These are phyloP conservation scores for Plemyria rubiginata DNA, from an alignment of 2,888 invertebrate genomes.

Conservation along the genomic window DNA sequence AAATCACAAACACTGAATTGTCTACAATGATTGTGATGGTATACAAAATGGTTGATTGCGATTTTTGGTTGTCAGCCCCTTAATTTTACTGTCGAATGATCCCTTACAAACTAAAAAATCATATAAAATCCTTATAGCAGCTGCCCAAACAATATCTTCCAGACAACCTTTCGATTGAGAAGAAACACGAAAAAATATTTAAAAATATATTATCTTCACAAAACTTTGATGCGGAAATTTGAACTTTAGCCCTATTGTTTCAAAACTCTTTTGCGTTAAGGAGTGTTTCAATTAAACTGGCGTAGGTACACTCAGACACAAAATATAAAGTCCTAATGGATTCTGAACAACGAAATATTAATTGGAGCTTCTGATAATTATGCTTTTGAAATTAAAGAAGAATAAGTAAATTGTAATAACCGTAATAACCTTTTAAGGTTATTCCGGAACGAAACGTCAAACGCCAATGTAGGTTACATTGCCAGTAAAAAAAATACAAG, in stretches of 20 bases:
- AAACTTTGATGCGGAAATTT: not conserved
- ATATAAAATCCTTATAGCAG: no score
- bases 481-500: not conserved
- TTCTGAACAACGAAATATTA: not conserved
- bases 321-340: not conserved
- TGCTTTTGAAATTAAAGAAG: not conserved
- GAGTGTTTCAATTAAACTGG: not conserved
- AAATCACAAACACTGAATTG: no score
- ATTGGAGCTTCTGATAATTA: conserved; percentile 1
- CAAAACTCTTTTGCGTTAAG: not conserved
- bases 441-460: not conserved
- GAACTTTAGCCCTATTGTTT: not conserved
- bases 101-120: no score
- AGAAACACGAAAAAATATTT: no score
- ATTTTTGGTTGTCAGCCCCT: no score
- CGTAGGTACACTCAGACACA: not conserved
- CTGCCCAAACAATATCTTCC: no score
- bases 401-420: not conserved
- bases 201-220: no score
- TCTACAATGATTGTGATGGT: no score
- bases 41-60: no score
- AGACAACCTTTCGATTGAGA: no score
- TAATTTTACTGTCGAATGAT: no score
- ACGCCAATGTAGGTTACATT: no score
- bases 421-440: not conserved